A percentile compares a stretch with the other conserved stretches of the same genome.
Evolutionary conservation across 2,113 vertebrate genomes (phyloP).

Genomic region (Paratilapia polleni): DNA sequence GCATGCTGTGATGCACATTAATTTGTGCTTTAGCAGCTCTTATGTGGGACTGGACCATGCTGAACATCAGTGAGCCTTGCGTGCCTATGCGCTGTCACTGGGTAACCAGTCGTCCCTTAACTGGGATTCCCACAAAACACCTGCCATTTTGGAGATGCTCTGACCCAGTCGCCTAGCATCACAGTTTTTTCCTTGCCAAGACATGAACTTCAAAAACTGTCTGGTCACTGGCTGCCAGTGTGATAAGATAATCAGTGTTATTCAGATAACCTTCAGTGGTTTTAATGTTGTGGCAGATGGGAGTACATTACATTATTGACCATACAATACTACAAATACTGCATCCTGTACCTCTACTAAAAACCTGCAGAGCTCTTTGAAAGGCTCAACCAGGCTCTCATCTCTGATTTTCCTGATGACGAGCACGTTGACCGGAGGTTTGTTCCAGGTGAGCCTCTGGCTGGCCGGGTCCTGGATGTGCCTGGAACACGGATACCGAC

Average conservation of each 20-base stretch:
- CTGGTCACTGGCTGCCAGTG: not conserved
- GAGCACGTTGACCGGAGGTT: slow-evolving; percentile 82
- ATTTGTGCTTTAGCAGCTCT: not conserved
- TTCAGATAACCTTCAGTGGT: not conserved
- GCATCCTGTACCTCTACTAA: slow-evolving; percentile 78
- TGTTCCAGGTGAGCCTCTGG: slow-evolving; percentile 85
- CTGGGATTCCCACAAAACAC: not conserved
- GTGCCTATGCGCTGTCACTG: not conserved
- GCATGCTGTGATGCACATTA: not conserved
- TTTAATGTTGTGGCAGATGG: not conserved
- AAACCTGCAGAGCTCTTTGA: slow-evolving; percentile 85
- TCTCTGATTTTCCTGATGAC: slow-evolving; percentile 85
- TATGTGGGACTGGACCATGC: not conserved
- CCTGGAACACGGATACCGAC: slow-evolving; percentile 62
- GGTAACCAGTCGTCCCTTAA: not conserved
- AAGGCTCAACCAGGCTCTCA: slow-evolving; percentile 82
- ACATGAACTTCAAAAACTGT: not conserved
- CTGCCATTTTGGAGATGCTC: not conserved
- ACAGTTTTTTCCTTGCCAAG: not conserved
- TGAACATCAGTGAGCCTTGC: not conserved
- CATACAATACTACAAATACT: not conserved
- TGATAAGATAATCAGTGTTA: not conserved
- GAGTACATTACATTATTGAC: not conserved
- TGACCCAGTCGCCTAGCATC: not conserved
- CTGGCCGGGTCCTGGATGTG: slow-evolving; percentile 87